A percentile compares a stretch with the other conserved stretches of the same genome.
These are phyloP conservation scores for Eupithecia dodoneata DNA, from an alignment of 2,888 invertebrate species.

Conservation along the genomic window DNA sequence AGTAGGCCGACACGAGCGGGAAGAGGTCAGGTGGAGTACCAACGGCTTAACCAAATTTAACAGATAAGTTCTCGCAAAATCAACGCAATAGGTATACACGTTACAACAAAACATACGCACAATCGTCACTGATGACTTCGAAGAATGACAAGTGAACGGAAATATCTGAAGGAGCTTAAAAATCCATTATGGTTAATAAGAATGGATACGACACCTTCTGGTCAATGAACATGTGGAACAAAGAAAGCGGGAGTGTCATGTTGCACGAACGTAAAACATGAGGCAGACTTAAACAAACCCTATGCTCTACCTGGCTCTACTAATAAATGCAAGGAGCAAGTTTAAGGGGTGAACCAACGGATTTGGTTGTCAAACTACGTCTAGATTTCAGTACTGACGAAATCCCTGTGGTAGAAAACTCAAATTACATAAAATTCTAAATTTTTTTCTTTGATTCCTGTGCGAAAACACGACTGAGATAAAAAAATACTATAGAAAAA, in stretches of 20 bases:
- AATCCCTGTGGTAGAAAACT: too few relatives aligned
- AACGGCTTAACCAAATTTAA: slow-evolving; percentile 9
- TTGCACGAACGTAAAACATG: slow-evolving; percentile 36
- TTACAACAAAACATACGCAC: neutral
- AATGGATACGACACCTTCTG: slow-evolving; percentile 55
- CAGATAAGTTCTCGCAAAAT: slow-evolving; percentile 16
- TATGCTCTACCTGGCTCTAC: neutral
- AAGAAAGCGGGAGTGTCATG: slow-evolving; percentile 55
- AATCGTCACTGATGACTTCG: slow-evolving; percentile 28
- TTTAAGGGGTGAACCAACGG: neutral
- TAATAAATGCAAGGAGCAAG: neutral
- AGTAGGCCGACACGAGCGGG: too few relatives aligned
- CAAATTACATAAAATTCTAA: too few relatives aligned
- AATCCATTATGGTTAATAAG: slow-evolving; percentile 51
- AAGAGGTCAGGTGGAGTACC: too few relatives aligned
- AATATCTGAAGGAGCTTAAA: slow-evolving; percentile 36
- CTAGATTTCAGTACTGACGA: too few relatives aligned
- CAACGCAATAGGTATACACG: neutral
- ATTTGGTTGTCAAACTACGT: too few relatives aligned
- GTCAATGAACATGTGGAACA: slow-evolving; percentile 56
- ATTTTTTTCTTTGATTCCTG: too few relatives aligned
- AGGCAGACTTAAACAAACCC: neutral
- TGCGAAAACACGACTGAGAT: too few relatives aligned
- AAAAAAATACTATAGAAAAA: too few relatives aligned
- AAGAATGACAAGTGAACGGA: slow-evolving; percentile 31